These are phyloP conservation scores for Glomeris marginata DNA, from an alignment of 2,888 invertebrate species.

Conservation along the genomic window DNA sequence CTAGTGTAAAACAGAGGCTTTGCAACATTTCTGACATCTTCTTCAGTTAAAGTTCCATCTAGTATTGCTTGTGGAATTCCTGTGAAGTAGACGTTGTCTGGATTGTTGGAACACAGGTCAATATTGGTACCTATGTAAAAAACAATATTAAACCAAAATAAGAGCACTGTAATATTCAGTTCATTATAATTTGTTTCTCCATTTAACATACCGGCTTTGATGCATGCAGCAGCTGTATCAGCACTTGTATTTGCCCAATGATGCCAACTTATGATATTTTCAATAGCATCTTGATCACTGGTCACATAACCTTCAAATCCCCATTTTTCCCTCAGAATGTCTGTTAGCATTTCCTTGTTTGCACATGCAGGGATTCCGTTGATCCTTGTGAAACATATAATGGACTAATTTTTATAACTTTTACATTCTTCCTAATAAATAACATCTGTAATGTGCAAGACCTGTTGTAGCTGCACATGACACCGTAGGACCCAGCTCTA, in stretches of 20 bases:
- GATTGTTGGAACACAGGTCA: slow-evolving; percentile 1
- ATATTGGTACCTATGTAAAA: slow-evolving; percentile 7
- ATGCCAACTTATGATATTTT: not conserved
- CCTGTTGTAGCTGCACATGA: slow-evolving; percentile 13
- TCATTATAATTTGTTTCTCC: too few relatives aligned
- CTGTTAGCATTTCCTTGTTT: slow-evolving; percentile 8
- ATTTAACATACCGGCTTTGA: slow-evolving; percentile 6
- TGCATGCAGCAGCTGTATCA: slow-evolving; percentile 3
- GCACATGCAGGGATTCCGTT: slow-evolving; percentile 12
- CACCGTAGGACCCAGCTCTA: slow-evolving; percentile 1
- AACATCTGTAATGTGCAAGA: not conserved
- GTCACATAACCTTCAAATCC: slow-evolving; percentile 9
- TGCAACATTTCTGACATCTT: not conserved
- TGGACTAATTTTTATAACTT: too few relatives aligned
- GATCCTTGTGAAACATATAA: not conserved
- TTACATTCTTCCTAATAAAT: too few relatives aligned
- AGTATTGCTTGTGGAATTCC: slow-evolving; percentile 1
- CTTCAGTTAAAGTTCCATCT: not conserved
- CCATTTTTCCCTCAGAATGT: slow-evolving; percentile 11
- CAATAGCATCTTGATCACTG: slow-evolving; percentile 9
- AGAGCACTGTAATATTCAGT: not conserved
- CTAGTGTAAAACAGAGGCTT: slow-evolving; percentile 9
- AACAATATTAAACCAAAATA: not conserved
- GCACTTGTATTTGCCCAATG: not conserved
- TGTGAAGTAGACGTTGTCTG: slow-evolving; percentile 1